phyloP scores from a whole-genome alignment of 1,140 invertebrate genomes.

The Drosophila albomicans region DNA sequence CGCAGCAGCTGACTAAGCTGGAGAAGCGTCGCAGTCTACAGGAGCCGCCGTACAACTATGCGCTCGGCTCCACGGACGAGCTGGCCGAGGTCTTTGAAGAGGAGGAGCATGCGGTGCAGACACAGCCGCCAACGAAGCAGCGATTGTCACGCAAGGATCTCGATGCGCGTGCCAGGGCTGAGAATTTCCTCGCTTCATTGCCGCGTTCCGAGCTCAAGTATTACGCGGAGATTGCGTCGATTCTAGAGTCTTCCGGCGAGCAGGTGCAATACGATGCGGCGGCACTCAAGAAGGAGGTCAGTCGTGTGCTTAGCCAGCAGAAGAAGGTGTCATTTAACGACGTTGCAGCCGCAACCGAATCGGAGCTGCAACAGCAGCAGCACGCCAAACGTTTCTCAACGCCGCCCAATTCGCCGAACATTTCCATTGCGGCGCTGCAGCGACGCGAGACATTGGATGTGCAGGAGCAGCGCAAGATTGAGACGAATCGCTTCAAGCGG shows the following conservation, averaged over 20 bases:
- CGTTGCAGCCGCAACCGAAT: conserved; percentile 31
- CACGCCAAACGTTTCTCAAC: conserved; percentile 86
- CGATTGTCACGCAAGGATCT: conserved; percentile 85
- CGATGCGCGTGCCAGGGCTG: conserved; percentile 77
- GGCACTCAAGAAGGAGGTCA: conserved; percentile 88
- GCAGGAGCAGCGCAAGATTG: conserved; percentile 80
- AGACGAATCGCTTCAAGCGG: conserved; percentile 88
- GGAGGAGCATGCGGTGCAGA: conserved; percentile 81
- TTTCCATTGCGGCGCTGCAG: conserved; percentile 85
- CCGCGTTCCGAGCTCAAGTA: conserved; percentile 84
- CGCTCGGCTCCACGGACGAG: conserved; percentile 85
- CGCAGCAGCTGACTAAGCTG: conserved; percentile 86
- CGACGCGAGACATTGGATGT: conserved; percentile 72
- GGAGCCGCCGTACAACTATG: conserved; percentile 89
- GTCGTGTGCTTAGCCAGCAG: conserved; percentile 89
- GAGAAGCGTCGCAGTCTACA: conserved; percentile 90
- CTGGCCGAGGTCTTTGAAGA: conserved; percentile 88
- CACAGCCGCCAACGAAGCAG: conserved; percentile 85
- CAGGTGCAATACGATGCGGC: conserved; percentile 88
- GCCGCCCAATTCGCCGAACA: conserved; percentile 90
- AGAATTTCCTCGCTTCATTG: conserved; percentile 77
- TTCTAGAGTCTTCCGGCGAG: conserved; percentile 89
- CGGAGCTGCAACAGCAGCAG: conserved; percentile 34
- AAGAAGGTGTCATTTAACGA: conserved; percentile 87
- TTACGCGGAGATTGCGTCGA: conserved; percentile 87